These are phyloP conservation scores for Perizoma flavofasciatum DNA, from an alignment of 2,888 invertebrate genomes.

Conservation along the genomic window DNA sequence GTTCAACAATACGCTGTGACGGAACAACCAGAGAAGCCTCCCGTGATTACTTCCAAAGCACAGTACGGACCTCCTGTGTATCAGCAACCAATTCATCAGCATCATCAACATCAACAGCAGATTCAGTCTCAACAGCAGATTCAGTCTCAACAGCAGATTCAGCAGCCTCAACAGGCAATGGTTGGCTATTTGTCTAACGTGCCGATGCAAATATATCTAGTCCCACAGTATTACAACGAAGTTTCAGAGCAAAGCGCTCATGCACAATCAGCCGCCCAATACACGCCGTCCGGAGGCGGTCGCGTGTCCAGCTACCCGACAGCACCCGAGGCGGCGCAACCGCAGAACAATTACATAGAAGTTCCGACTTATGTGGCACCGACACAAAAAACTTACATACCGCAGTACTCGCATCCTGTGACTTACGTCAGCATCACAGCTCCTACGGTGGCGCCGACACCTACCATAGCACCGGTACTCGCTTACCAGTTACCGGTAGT, in stretches of 20 bases:
- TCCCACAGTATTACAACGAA: slow-evolving; percentile 72
- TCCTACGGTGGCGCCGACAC: slow-evolving; percentile 56
- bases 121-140: too few species aligned
- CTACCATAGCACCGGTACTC: slow-evolving; percentile 58
- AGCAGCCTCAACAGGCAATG: slow-evolving; percentile 61
- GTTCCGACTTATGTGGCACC: slow-evolving; percentile 62
- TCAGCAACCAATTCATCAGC: slow-evolving; percentile 15
- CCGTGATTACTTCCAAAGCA: slow-evolving; percentile 42
- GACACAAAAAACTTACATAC: slow-evolving; percentile 60
- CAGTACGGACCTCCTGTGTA: slow-evolving; percentile 47
- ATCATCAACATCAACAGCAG: slow-evolving; percentile 20
- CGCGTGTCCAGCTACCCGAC: slow-evolving; percentile 51
- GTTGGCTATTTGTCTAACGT: slow-evolving; percentile 74
- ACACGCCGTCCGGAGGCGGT: slow-evolving; percentile 45
- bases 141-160: slow-evolving; percentile 52
- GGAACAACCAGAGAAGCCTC: slow-evolving; percentile 63
- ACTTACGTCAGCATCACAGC: slow-evolving; percentile 60
- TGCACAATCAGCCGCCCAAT: slow-evolving; percentile 51
- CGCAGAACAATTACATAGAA: slow-evolving; percentile 63
- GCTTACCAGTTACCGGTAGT: slow-evolving; percentile 65
- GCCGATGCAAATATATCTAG: slow-evolving; percentile 77
- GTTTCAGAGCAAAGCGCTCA: slow-evolving; percentile 49
- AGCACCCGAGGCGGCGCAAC: slow-evolving; percentile 57
- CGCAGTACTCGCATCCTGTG: slow-evolving; percentile 53
- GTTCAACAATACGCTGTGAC: slow-evolving; percentile 76